These are phyloP conservation scores for Probaryconus sp. DNA, from an alignment of 1,140 invertebrate species.

Conservation along the genomic window DNA sequence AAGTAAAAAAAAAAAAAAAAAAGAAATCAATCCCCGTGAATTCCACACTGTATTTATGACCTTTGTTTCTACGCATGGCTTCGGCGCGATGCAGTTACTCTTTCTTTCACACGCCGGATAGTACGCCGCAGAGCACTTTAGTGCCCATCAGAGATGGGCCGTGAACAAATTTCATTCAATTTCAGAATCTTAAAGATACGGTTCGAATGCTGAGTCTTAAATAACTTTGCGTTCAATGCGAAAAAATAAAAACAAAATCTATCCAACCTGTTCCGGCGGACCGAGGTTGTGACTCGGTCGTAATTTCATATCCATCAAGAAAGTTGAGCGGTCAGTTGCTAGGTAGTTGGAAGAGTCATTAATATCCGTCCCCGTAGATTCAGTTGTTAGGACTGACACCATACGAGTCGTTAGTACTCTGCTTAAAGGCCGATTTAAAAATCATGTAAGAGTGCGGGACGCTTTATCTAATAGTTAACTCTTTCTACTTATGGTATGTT, in stretches of 20 bases:
- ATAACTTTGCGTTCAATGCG: too few relatives aligned
- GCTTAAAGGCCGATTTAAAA: conserved; percentile 68
- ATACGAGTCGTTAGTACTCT: conserved; percentile 72
- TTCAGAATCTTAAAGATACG: too few relatives aligned
- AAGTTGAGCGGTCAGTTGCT: conserved; percentile 55
- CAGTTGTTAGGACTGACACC: conserved; percentile 66
- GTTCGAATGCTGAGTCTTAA: too few relatives aligned
- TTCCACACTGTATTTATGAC: conserved; percentile 28
- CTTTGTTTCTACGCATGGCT: conserved; percentile 44
- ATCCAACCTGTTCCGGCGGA: conserved; percentile 16
- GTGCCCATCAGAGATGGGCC: too few relatives aligned
- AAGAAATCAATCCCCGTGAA: conserved; percentile 38
- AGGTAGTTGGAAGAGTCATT: conserved; percentile 70
- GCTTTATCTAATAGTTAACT: conserved; percentile 75
- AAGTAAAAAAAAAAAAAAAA: too few relatives aligned
- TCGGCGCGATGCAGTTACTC: conserved; percentile 38
- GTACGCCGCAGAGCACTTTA: too few relatives aligned
- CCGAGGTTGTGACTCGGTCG: conserved; percentile 5
- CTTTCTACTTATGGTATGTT: conserved; percentile 71
- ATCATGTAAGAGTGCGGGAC: conserved; percentile 75
- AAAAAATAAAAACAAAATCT: conserved; percentile 15
- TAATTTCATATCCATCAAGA: conserved; percentile 58
- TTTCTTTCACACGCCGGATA: conserved; percentile 23
- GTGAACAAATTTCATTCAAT: too few relatives aligned
- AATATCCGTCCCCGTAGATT: conserved; percentile 77